Evolutionary conservation across 92 coral and sea anemone genomes (phyloP).

Genomic region (Heliopora coerulea): DNA sequence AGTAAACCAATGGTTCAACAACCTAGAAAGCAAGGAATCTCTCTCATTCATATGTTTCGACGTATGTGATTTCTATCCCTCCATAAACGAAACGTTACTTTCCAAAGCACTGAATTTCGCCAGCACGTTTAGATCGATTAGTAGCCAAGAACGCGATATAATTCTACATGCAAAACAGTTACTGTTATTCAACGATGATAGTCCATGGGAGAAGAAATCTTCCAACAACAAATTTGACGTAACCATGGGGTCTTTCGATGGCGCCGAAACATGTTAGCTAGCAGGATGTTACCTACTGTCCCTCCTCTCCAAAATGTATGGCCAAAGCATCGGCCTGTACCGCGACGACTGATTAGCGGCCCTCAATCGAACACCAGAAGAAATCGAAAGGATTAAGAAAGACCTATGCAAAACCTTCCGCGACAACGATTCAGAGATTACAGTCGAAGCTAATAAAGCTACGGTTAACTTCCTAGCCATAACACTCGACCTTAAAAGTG

Average conservation of each 20-base stretch:
- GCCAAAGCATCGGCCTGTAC: too few species aligned
- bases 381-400: too few species aligned
- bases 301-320: too few species aligned
- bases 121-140: neutral
- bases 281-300: neutral
- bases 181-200: neutral
- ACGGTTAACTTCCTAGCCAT: too few species aligned
- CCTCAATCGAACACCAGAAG: too few species aligned
- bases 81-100: neutral
- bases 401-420: too few species aligned
- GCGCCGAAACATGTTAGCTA: neutral
- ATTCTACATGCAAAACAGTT: neutral
- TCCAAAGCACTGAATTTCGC: neutral
- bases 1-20: conserved; percentile 43
- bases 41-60: neutral
- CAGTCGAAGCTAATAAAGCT: too few species aligned
- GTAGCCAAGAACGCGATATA: neutral
- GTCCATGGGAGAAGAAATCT: neutral
- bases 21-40: neutral
- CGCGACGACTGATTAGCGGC: too few species aligned
- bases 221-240: neutral
- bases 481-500: too few species aligned
- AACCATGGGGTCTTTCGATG: neutral
- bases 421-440: too few species aligned
- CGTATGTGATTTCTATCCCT: neutral